A percentile compares a stretch with the other conserved stretches of the same genome.
phyloP scores from a whole-genome alignment of 2,797 vertebrate species.

The Hirundo rustica region DNA sequence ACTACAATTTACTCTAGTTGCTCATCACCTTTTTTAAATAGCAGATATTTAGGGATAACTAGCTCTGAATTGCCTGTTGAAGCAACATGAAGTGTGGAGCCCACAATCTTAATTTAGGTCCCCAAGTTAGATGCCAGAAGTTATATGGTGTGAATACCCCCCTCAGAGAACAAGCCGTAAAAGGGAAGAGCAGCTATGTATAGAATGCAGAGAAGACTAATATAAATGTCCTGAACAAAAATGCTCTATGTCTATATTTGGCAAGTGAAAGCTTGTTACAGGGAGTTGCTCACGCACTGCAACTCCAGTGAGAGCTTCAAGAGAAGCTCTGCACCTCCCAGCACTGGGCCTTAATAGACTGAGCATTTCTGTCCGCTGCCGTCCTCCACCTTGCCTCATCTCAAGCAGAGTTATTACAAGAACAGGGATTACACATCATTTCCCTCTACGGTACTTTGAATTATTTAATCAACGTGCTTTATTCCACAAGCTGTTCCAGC shows the following conservation, averaged over 20 bases:
- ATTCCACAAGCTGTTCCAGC: neutral
- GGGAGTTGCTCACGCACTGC: neutral
- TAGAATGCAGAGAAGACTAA: neutral
- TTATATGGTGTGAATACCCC: neutral
- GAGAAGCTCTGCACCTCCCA: neutral
- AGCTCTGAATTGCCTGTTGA: neutral
- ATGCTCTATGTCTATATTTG: slow-evolving; percentile 1
- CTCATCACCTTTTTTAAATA: neutral
- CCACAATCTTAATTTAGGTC: neutral
- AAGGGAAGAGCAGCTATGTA: slow-evolving; percentile 5
- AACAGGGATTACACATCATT: neutral
- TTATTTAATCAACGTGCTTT: slow-evolving; percentile 34
- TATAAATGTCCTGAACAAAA: slow-evolving; percentile 13
- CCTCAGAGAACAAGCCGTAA: neutral
- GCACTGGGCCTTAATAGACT: neutral
- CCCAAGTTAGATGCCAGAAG: neutral
- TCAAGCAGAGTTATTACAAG: neutral
- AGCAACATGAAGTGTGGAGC: neutral
- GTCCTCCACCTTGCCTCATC: neutral
- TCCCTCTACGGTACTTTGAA: slow-evolving; percentile 9
- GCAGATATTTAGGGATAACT: neutral
- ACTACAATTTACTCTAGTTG: neutral
- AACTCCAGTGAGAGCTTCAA: neutral
- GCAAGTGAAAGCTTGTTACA: neutral
- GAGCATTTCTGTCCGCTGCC: neutral